Percentiles rank a stretch among this genome's conserved stretches.
phyloP scores from a whole-genome alignment of 2,797 vertebrate genomes.

The Babyrousa celebensis region DNA sequence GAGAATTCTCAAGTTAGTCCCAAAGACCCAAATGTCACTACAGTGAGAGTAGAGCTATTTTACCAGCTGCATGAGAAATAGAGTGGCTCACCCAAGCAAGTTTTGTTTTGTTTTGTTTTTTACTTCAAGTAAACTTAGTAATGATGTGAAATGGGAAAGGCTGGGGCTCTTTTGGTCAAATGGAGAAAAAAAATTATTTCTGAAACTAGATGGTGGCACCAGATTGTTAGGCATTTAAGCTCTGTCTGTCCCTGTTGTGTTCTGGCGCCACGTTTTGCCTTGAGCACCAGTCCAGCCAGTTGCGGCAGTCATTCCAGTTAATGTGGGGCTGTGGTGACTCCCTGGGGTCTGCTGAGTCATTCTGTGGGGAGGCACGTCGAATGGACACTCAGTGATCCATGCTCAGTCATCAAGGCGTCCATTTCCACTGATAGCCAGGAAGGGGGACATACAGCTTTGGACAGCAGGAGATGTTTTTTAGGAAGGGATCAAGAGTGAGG shows the following conservation, averaged over 20 bases:
- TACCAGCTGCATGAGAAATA: constrained; percentile 44
- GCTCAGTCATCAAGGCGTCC: neutral
- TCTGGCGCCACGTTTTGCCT: neutral
- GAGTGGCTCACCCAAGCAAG: neutral
- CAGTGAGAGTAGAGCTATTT: neutral
- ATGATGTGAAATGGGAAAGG: neutral
- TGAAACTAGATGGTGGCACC: neutral
- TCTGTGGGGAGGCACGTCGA: neutral
- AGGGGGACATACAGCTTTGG: neutral
- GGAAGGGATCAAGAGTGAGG: neutral
- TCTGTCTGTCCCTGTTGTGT: neutral
- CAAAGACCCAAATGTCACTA: constrained; percentile 37
- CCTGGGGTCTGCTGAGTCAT: neutral
- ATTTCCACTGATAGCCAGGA: neutral
- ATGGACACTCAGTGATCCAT: neutral
- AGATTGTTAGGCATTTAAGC: neutral
- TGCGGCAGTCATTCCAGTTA: neutral
- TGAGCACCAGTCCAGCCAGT: neutral
- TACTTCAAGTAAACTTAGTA: constrained; percentile 1
- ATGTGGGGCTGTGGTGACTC: neutral
- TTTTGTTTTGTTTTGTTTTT: neutral
- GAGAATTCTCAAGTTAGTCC: constrained; percentile 34
- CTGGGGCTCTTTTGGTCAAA: constrained; percentile 23
- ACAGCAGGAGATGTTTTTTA: neutral
- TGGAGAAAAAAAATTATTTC: constrained; percentile 1